These are phyloP conservation scores for Furcifer pardalis DNA, from an alignment of 2,797 vertebrate species.

Conservation along the genomic window DNA sequence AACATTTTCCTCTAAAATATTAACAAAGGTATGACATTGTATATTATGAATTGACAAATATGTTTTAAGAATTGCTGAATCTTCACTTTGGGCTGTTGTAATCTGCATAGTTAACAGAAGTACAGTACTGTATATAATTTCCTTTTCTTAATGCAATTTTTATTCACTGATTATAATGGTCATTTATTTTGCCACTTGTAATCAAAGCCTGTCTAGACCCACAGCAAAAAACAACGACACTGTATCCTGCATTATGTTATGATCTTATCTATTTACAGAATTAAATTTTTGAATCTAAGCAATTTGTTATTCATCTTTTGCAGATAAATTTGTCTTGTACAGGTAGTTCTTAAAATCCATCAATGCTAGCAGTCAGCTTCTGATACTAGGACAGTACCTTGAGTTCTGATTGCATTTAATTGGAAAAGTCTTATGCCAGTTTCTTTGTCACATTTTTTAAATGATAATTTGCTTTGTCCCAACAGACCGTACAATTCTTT, in stretches of 20 bases:
- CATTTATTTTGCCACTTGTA: not conserved
- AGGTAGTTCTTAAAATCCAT: conserved; percentile 3
- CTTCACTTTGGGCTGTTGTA: not conserved
- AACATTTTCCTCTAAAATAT: conserved; percentile 86
- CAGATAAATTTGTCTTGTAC: not conserved
- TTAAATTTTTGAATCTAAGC: not conserved
- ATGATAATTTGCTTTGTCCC: conserved; percentile 50
- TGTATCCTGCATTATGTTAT: too few relatives aligned
- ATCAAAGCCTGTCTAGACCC: not conserved
- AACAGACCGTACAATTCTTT: conserved; percentile 85
- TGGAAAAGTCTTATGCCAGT: fast-evolving
- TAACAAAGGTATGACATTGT: conserved; percentile 86
- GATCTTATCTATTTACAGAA: not conserved
- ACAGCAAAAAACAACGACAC: not conserved
- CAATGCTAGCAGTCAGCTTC: not conserved
- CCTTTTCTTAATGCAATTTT: not conserved
- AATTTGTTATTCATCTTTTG: not conserved
- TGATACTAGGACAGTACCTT: not conserved
- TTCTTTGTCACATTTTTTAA: not conserved
- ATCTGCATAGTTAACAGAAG: conserved; percentile 12
- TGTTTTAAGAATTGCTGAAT: not conserved
- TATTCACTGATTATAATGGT: not conserved
- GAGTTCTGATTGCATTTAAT: not conserved
- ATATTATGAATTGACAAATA: not conserved
- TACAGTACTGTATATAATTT: not conserved